Base-by-base conservation (phyloP, 2,888 invertebrate genomes). In the Apamea monoglypha region DNA sequence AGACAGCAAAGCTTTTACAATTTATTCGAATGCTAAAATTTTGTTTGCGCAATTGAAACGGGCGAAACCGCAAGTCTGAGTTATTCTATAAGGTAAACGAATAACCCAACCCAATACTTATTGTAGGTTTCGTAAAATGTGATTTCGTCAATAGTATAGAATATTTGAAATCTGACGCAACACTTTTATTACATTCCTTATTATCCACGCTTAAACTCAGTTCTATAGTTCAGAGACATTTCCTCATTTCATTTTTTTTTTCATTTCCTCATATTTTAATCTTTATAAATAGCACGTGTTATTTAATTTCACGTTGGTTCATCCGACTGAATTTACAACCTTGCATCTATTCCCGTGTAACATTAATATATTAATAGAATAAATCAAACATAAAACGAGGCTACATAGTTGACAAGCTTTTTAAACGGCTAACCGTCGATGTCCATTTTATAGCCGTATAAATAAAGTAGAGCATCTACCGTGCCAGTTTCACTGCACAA, bases 381-480 rank as follows among this genome's bases (percentile, higher is more conserved):
- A 84, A 82, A 82, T 82, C 78, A 86, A 88, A 80, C 73, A 64
- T 64, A 64, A 79, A 80, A 78, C 68, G 85, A 74, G 76, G 63
- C 25, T 79, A 47, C 70, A 71, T 72, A 67, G 76, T 81, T 82
- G 74, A 80, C 81, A 68, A 82, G 71, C 29, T 75, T 89, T 87
- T 84, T 79, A 67, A 67, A 69, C 78, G 69, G 32, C 73, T 74
- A 76, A 75, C 76, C 63, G 81, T 74, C 67, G 80, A 74, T 75
- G 78, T 80, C 82, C 83, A 84, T 87, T 86, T 81, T 86, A 83
- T 79, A 72, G 76, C 70, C 71, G 78, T 77, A 78, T 82, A 83
- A 87, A 81, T 89, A 78, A 94, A 94, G 95, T 95, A 93, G 96
- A 96, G 96, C 95, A 96, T 87, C 90, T 83, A 88, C 77, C 91